Evolutionary conservation across 2,797 vertebrate genomes (phyloP).

Genomic region (Microctenopoma steveboyesi): DNA sequence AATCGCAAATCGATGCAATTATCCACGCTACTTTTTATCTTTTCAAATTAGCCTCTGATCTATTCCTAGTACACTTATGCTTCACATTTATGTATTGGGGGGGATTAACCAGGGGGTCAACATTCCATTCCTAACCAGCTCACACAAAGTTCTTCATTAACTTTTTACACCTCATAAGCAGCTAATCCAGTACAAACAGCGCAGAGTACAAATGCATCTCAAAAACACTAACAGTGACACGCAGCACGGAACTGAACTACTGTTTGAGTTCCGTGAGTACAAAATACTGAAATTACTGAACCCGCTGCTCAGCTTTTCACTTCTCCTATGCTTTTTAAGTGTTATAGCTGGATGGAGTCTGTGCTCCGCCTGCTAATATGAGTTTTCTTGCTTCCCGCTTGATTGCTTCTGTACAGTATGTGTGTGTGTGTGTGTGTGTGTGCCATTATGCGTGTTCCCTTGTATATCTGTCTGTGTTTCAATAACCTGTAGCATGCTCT

Average conservation of each 20-base stretch:
- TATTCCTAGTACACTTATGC: conserved; percentile 30
- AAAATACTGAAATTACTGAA: conserved; percentile 45
- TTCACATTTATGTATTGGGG: conserved; percentile 22
- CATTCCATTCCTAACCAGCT: conserved; percentile 50
- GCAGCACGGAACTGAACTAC: conserved; percentile 60
- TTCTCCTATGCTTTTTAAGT: conserved; percentile 61
- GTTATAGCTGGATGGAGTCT: conserved; percentile 43
- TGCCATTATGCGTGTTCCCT: conserved; percentile 15
- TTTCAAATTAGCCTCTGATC: conserved; percentile 54
- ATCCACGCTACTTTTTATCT: conserved; percentile 29
- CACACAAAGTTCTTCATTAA: conserved; percentile 44
- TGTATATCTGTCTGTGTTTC: conserved; percentile 48
- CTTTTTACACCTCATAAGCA: conserved; percentile 82
- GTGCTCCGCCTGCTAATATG: conserved; percentile 38
- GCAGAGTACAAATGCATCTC: conserved; percentile 50
- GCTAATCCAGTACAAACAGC: conserved; percentile 63
- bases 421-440: conserved; percentile 31
- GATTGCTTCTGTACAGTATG: conserved; percentile 51
- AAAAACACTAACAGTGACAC: conserved; percentile 50
- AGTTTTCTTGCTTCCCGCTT: conserved; percentile 58
- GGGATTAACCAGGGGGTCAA: conserved; percentile 49
- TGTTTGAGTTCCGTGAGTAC: conserved; percentile 46
- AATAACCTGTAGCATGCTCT: conserved; percentile 57
- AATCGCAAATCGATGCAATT: conserved; percentile 46
- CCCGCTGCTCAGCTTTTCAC: conserved; percentile 62